phyloP scores from a whole-genome alignment of 2,113 vertebrate species.

The Stegostoma tigrinum region DNA sequence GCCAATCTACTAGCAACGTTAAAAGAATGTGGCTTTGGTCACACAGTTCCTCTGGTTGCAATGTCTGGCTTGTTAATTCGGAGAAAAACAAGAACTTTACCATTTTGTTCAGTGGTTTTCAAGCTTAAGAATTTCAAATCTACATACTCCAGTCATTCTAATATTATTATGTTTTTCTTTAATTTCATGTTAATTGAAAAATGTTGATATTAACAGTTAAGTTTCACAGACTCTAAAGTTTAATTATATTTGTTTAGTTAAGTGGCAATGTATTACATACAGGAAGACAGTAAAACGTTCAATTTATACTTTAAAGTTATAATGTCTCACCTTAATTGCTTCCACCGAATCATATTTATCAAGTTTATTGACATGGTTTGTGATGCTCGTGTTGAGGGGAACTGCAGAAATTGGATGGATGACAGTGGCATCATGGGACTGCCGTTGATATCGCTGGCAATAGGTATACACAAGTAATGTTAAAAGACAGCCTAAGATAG shows the following conservation, averaged over 20 bases:
- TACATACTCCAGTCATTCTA: background rate
- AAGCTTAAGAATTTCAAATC: background rate
- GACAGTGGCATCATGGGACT: slow-evolving; percentile 90
- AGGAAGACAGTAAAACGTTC: background rate
- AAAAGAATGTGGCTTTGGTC: background rate
- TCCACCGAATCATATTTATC: slow-evolving; percentile 94
- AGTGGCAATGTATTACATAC: background rate
- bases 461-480: slow-evolving; percentile 89
- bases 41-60: background rate
- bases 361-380: slow-evolving; percentile 97
- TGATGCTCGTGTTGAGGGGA: slow-evolving; percentile 93
- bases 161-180: background rate
- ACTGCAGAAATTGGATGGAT: slow-evolving; percentile 88
- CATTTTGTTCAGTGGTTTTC: background rate
- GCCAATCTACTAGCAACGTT: background rate
- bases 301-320: too few species aligned
- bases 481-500: slow-evolving; percentile 87
- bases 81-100: background rate
- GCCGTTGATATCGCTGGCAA: slow-evolving; percentile 90
- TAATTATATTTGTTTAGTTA: background rate
- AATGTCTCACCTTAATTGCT: slow-evolving; percentile 83
- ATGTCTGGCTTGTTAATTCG: background rate
- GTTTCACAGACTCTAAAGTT: background rate
- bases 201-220: background rate
- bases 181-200: background rate